Base-by-base conservation (phyloP, 2,797 vertebrate genomes). In the Cygnus olor region DNA sequence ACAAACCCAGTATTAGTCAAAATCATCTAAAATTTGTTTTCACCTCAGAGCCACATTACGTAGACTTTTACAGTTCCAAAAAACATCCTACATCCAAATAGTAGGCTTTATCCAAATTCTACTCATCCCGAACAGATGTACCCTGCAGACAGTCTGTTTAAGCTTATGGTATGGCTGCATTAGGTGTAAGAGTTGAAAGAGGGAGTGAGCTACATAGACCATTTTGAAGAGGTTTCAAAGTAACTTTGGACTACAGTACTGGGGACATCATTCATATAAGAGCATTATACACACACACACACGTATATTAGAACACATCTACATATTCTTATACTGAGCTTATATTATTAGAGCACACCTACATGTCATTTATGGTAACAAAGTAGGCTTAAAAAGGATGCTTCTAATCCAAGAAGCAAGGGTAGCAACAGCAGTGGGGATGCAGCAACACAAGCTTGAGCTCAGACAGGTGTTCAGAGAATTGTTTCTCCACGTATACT, bases 1-100 rank as follows among this genome's bases (percentile, higher is more conserved):
- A 95, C 65, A 94, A 96, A 73, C 38, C 79, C 84, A 93, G 32
- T 27, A 85, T 93, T 94, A 95, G 80, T 63, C 85, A 96, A 89
- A 95, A 80, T 70, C 84, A 77, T 58, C 72, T 45, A 68, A 36
- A 70, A 45, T 90, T 93, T 58, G 4, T 83, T 96, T 94, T 91
- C 70, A 93, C 74, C 60, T 79, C 72, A 91, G 84, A 96, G 60
- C 12, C 32, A 80, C 22, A 54, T 68, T 27, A 82, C 13, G 42
- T 25, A 47, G 65, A 89, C 88, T 86, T 96, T 85, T 95, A 89
- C 71, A 80, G 64, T 3, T 25, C 28, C 14, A 64, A 42, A 42
- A 28, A 40, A 28, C 40, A 58, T 0, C 6, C 13, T 72, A 66
- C 30, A 56, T 83, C 77, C 74, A 51, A 65, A n/a, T 49, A 92